Percentiles rank a stretch among this genome's conserved stretches.
phyloP scores from a whole-genome alignment of 2,113 vertebrate genomes.

The Ochotona curzoniae region DNA sequence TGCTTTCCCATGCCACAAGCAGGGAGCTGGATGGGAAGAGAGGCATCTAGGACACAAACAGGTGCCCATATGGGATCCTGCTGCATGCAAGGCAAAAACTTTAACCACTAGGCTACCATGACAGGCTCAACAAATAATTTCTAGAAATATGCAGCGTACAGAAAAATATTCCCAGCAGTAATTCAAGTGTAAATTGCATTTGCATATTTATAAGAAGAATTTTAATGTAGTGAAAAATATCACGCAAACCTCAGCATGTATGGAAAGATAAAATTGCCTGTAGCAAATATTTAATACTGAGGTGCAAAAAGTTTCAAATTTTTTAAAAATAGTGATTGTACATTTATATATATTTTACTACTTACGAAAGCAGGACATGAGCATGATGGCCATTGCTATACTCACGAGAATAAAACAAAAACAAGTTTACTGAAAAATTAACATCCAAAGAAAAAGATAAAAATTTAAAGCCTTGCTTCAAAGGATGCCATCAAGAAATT shows the following conservation, averaged over 20 bases:
- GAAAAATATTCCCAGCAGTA: neutral
- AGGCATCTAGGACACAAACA: too few species aligned
- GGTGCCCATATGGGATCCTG: too few species aligned
- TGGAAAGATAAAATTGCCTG: neutral
- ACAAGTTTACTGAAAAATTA: neutral
- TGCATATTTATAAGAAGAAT: neutral
- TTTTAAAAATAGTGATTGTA: conserved; percentile 1
- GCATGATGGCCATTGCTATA: neutral
- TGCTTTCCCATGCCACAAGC: too few species aligned
- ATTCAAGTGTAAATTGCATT: neutral
- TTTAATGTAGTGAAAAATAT: neutral
- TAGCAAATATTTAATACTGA: neutral
- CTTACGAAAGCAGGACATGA: neutral
- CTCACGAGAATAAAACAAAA: neutral
- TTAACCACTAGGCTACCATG: too few species aligned
- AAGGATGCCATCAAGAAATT: neutral
- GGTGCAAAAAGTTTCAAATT: neutral
- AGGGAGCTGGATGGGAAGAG: too few species aligned
- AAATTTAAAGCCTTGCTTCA: neutral
- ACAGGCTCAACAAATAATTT: neutral
- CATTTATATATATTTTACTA: neutral
- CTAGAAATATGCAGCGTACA: neutral
- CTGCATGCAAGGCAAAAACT: too few species aligned
- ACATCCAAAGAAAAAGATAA: neutral
- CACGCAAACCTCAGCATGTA: neutral